Conservation (phyloP, 2,797 vertebrate species). For the Neosalanx taihuensis region DNA sequence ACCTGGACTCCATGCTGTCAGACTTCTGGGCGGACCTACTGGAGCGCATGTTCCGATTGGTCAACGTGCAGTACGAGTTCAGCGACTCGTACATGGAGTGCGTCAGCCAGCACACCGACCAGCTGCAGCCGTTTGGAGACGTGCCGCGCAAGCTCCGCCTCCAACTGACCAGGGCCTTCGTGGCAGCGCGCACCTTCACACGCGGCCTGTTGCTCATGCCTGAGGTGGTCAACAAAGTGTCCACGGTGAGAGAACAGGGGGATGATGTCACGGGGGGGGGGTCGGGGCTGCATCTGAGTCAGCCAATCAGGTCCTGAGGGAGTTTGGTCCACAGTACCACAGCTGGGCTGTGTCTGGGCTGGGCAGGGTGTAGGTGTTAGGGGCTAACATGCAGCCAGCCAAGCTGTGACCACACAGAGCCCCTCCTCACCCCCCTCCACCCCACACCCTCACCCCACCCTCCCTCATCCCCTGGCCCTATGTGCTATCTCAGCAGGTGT, state of each 20-base stretch:
- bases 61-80: conserved; percentile 95
- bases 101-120: conserved; percentile 90
- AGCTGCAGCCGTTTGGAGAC: conserved; percentile 94
- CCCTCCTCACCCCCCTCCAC: too few species aligned
- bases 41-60: conserved; percentile 93
- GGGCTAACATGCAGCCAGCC: background rate
- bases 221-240: conserved; percentile 87
- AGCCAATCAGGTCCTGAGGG: too few species aligned
- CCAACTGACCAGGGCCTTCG: conserved; percentile 87
- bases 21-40: conserved; percentile 94
- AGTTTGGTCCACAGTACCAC: too few species aligned
- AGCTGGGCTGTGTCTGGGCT: background rate
- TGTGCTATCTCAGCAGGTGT: conserved; percentile 4
- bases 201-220: conserved; percentile 84
- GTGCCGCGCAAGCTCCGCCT: conserved; percentile 92
- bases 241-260: conserved; percentile 71
- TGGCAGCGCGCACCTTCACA: conserved; percentile 89
- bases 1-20: conserved; percentile 90
- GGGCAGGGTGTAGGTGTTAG: background rate
- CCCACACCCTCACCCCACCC: too few species aligned
- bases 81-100: conserved; percentile 91
- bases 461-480: background rate
- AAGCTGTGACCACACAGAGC: background rate
- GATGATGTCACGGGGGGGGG: conserved; percentile 40
- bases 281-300: background rate